phyloP scores from a whole-genome alignment of 1,140 invertebrate species.

The Aphaenogaster floridana region DNA sequence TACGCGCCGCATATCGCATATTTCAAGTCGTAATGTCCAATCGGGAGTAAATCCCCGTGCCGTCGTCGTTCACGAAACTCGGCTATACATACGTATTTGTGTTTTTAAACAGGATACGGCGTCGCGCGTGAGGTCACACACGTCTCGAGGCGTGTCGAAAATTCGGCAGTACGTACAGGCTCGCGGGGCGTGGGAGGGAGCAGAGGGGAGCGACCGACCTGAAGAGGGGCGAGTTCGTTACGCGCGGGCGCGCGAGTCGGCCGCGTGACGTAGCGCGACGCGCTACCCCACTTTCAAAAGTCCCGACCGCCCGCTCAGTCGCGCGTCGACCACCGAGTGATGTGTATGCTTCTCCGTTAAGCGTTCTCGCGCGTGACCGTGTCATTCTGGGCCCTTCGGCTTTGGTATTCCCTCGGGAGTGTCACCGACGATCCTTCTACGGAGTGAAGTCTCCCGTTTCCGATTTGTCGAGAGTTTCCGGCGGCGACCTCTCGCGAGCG shows the following conservation, averaged over 20 bases:
- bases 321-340: slow-evolving; percentile 77
- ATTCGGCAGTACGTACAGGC: background rate
- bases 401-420: background rate
- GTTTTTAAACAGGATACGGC: background rate
- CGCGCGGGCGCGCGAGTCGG: slow-evolving; percentile 55
- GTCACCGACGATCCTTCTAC: slow-evolving; percentile 1
- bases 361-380: background rate
- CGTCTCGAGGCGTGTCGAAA: slow-evolving; percentile 21
- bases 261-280: slow-evolving; percentile 77
- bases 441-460: background rate
- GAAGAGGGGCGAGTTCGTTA: background rate
- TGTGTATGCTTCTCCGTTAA: background rate
- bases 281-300: slow-evolving; percentile 76
- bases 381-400: background rate
- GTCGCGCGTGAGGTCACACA: slow-evolving; percentile 38
- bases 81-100: background rate
- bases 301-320: slow-evolving; percentile 73
- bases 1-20: no score
- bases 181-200: no score
- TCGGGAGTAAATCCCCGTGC: background rate
- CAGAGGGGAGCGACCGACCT: no score
- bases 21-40: no score
- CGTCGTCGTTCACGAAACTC: background rate
- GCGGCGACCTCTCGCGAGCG: background rate
- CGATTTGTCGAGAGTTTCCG: background rate